These are phyloP conservation scores for Crotalus viridis DNA, from an alignment of 2,113 vertebrate genomes.

Conservation along the genomic window DNA sequence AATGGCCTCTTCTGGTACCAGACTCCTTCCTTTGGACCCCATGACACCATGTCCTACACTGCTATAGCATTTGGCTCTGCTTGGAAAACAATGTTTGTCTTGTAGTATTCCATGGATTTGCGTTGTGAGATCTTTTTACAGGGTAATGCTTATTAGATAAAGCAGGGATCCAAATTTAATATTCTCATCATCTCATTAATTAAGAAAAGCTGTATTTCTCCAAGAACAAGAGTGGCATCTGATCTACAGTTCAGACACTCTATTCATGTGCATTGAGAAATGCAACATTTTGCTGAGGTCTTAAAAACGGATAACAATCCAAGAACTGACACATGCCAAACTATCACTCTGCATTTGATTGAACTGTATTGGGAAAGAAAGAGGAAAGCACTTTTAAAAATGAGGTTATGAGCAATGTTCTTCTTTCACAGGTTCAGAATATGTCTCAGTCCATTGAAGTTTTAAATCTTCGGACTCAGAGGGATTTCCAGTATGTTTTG, in stretches of 20 bases:
- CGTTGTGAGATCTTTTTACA: background rate
- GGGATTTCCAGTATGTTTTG: slow-evolving; percentile 98
- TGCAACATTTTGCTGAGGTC: background rate
- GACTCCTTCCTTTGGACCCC: background rate
- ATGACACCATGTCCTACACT: background rate
- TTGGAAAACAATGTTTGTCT: slow-evolving; percentile 3
- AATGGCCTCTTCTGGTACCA: background rate
- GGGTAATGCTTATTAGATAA: background rate
- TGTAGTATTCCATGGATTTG: background rate
- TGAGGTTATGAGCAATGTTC: slow-evolving; percentile 39
- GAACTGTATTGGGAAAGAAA: background rate
- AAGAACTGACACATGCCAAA: background rate
- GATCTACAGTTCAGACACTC: background rate
- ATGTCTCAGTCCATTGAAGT: slow-evolving; percentile 99
- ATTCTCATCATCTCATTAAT: background rate
- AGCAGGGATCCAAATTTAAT: background rate
- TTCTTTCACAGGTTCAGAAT: slow-evolving; percentile 88
- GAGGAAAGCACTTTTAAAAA: background rate
- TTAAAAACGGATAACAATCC: background rate
- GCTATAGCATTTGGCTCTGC: background rate
- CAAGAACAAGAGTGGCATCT: background rate
- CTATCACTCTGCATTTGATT: slow-evolving; percentile 18
- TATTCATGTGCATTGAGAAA: background rate
- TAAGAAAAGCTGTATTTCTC: background rate
- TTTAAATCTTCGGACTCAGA: slow-evolving; percentile 94